Conservation (phyloP, 2,113 vertebrate genomes). For the Megaptera novaeangliae region DNA sequence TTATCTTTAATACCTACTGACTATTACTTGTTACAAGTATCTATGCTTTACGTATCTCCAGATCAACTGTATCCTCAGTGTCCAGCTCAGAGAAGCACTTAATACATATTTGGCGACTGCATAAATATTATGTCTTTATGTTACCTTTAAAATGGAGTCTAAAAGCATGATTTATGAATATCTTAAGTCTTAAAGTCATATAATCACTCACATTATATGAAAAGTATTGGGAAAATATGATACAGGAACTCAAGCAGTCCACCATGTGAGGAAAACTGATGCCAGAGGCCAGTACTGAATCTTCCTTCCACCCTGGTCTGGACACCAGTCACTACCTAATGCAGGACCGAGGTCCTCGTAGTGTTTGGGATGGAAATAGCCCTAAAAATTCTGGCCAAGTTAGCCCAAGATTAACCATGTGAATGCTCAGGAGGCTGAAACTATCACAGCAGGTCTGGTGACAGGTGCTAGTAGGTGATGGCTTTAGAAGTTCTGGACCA, state of each 20-base stretch:
- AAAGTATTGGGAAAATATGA: background rate
- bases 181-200: background rate
- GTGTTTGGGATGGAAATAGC: background rate
- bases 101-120: background rate
- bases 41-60: background rate
- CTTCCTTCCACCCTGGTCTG: background rate
- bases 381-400: background rate
- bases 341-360: background rate
- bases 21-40: background rate
- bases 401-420: background rate
- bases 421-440: background rate
- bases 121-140: background rate
- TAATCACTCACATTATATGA: background rate
- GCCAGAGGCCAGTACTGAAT: background rate
- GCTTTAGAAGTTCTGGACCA: background rate
- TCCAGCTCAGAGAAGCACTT: background rate
- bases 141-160: background rate
- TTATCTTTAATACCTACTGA: background rate
- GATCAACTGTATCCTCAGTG: background rate
- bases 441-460: background rate
- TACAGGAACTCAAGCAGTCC: background rate
- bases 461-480: background rate
- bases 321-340: background rate
- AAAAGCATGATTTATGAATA: background rate
- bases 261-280: background rate